Evolutionary conservation across 2,113 vertebrate species (phyloP), one percentile per base, ranked within the genome.

Genomic region (Ciconia boyciana): DNA sequence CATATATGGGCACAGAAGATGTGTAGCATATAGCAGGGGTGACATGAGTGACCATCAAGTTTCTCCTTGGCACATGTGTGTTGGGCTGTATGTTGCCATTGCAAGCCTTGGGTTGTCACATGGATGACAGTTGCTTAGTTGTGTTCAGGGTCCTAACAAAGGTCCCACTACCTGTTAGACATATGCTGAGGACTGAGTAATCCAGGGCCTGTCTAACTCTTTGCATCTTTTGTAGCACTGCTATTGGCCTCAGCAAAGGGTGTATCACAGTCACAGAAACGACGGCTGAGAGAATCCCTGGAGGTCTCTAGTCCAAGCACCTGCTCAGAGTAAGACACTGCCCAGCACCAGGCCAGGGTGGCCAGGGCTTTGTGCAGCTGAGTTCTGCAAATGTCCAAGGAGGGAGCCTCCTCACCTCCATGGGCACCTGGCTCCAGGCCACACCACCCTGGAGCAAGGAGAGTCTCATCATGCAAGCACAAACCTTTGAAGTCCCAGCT

Each of bases 341-440:
- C 8, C 11, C 75, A 85, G 68, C 69, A 34, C 24, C 68, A 60
- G 49, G 8, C 13, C 39, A n/a, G 19, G 44, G 31, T 62, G 20
- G 25, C 8, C 32, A 52, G 25, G 58, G 22, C 2, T 65, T 60
- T 0, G 0, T 57, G 46, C 41, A 70, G 44, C 0, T 36, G 9
- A 16, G 39, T 24, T n/a, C 52, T 55, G 24, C 20, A 48, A 26
- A 69, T 5, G 10, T 22, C n/a, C 78, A 71, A 70, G 74, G 44
- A n/a, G 13, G 31, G 58, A 10, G 3, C 6, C 49, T 70, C 17
- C 41, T 72, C 22, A 41, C 15, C 48, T n/a, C 28, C 41, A 22
- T 1, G 29, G n/a, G 25, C 60, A 36, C 4, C 29, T 54, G 29
- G 25, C 32, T 65, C 57, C 24, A 31, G 22, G 25, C 18, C 49